Base-by-base conservation (phyloP, 2,113 vertebrate species). In the Cochlearius cochlearius region DNA sequence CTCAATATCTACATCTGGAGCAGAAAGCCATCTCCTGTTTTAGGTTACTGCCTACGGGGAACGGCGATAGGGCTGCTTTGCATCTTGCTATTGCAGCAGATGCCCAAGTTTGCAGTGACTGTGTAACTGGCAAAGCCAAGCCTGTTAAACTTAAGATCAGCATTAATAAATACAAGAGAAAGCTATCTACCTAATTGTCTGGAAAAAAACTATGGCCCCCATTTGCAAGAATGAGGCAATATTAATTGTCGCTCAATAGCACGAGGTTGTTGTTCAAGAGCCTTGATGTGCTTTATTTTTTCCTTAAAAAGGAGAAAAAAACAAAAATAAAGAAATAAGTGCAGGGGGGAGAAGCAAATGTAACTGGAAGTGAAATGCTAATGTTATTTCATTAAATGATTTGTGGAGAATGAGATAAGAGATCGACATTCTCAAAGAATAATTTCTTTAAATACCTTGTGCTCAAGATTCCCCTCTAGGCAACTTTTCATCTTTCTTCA, bases 401-500 rank as follows among this genome's bases (percentile, higher is more conserved):
- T 98, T 97, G 95, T 96, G 79, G 63, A 96, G 91, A 95, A 90
- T 73, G 95, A 97, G 96, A 97, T 94, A 97, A 92, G 82, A 94
- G 86, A 98, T 97, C 73, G 11, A 93, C 87, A 96, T 96, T 95
- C 92, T 96, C 94, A 94, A 96, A 97, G 96, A 98, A 98, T 94
- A 96, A 97, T 98, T 98, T 98, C 86, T 97, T 97, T 96, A 98
- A 98, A 97, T 97, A 98, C 93, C 90, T 98, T 96, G 82, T 90
- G 79, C 89, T 97, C 55, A 36, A 90, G 94, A 96, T 96, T 97
- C 97, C 84, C 92, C 96, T 96, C 85, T 88, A 96, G 98, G 97
- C 96, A 97, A 94, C 83, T 94, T 97, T 97, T 97, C 97, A 96
- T 98, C 95, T 93, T 97, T 97, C 90, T 97, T 97, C 88, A 95